Base-by-base conservation (phyloP, 2,113 vertebrate species). In the Cyprinodon variegatus region DNA sequence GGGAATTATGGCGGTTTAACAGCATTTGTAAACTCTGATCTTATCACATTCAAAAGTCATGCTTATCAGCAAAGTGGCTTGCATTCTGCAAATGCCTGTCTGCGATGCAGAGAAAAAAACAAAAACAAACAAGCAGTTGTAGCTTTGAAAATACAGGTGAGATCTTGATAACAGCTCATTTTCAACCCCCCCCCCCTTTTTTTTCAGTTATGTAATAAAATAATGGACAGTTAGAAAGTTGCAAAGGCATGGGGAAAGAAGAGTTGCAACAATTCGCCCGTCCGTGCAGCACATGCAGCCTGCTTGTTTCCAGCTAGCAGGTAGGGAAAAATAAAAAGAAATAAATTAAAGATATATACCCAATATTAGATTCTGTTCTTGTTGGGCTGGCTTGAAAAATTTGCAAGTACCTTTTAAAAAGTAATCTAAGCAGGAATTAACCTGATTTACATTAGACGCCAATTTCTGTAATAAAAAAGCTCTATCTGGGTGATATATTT, bases 1-100 rank as follows among this genome's bases (percentile, higher is more conserved):
- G 48, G 48, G 48, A 61, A 62, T 45, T 15, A 61, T 11, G 1
- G 15, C 8, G 7, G 65, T 79, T 85, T 69, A 72, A 29, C 9
- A 53, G 48, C 48, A 77, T 62, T 15, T 53, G 37, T 57, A 17
- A 3, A 40, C 22, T 29, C 9, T 4, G 50, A 20, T 53, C 1
- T 0, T 0, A 50, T 12, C 45, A 29, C 57, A 50, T 50, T 61
- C 40, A 61, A 48, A 69, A 20, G 4, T 17, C 17, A n/a, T 2
- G 70, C 6, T 61, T 64, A 17, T 66, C 36, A 66, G 40, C 66
- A 61, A 60, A 64, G 43, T 7, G 50, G 63, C 17, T 11, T 0
- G 3, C 40, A 46, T 64, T 60, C 60, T 61, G n/a, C 22, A 40
- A 10, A n/a, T 41, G 11, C 50, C 53, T 45, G 0, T 4, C 12